These are phyloP conservation scores for Nixonia krombeini DNA, from an alignment of 1,140 invertebrate genomes.

Conservation along the genomic window DNA sequence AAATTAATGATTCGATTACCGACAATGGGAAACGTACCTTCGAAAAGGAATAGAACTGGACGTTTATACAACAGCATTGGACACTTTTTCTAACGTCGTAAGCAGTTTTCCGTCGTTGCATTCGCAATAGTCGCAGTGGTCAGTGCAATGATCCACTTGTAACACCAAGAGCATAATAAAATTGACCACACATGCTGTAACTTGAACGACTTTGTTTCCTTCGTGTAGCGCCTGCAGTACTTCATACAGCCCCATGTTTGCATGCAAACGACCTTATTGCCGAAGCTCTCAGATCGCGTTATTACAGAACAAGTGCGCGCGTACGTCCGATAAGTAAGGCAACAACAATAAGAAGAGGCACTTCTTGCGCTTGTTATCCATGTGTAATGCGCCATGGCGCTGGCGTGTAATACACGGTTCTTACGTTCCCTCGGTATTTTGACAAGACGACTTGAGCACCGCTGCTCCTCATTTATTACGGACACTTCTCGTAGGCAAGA, in stretches of 20 bases:
- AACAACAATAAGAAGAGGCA: slow-evolving; percentile 38
- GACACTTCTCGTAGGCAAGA: slow-evolving; percentile 48
- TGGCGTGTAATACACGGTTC: slow-evolving; percentile 36
- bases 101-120: no score
- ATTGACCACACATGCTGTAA: no score
- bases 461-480: slow-evolving; percentile 46
- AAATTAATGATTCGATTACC: neutral
- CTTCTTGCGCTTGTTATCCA: slow-evolving; percentile 28
- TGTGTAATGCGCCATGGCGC: slow-evolving; percentile 25
- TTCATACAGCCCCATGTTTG: neutral
- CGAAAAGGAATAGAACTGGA: no score
- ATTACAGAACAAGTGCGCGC: slow-evolving; percentile 37
- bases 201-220: no score
- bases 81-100: no score
- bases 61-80: no score
- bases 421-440: slow-evolving; percentile 36
- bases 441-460: slow-evolving; percentile 43
- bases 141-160: no score
- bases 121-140: no score
- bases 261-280: slow-evolving; percentile 28
- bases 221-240: no score
- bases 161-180: no score
- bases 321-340: slow-evolving; percentile 29
- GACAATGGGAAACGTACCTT: neutral
- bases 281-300: slow-evolving; percentile 21